A percentile compares a stretch with the other conserved stretches of the same genome.
Conservation (phyloP, 2,797 vertebrate species). For the Ctenopoma kingsleyae region DNA sequence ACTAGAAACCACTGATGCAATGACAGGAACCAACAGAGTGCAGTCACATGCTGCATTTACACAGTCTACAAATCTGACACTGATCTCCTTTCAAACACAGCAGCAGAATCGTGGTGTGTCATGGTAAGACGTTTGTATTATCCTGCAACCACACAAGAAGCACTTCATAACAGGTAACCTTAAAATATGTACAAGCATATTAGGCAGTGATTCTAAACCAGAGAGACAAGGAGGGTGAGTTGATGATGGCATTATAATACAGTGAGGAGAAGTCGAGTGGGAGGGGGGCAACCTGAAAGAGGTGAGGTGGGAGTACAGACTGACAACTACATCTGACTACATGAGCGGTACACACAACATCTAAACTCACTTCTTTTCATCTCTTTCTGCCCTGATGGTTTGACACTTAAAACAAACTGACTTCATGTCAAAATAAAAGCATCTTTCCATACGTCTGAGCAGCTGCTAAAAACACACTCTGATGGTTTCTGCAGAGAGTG, state of each 20-base stretch:
- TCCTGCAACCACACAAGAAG: slow-evolving; percentile 13
- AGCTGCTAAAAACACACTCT: slow-evolving; percentile 23
- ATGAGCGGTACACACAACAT: slow-evolving; percentile 15
- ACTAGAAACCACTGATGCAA: not conserved
- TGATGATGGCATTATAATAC: slow-evolving; percentile 75
- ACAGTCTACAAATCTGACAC: not conserved
- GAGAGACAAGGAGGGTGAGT: not conserved
- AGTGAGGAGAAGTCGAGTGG: slow-evolving; percentile 74
- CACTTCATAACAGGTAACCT: slow-evolving; percentile 63
- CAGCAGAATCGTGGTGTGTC: not conserved
- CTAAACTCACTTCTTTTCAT: not conserved
- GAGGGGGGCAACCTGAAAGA: too few species aligned
- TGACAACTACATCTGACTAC: slow-evolving; percentile 9
- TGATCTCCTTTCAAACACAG: not conserved
- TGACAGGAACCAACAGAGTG: not conserved
- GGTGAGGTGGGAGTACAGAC: not conserved
- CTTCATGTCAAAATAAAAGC: not conserved
- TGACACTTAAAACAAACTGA: not conserved
- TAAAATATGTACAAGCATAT: slow-evolving; percentile 88
- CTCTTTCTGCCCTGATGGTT: not conserved
- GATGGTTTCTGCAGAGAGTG: slow-evolving; percentile 4
- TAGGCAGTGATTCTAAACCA: slow-evolving; percentile 79
- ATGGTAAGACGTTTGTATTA: slow-evolving; percentile 1
- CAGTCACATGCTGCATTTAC: slow-evolving; percentile 4
- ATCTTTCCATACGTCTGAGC: not conserved